phyloP scores from a whole-genome alignment of 92 coral and sea anemone species.

The Virgularia gustaviana region DNA sequence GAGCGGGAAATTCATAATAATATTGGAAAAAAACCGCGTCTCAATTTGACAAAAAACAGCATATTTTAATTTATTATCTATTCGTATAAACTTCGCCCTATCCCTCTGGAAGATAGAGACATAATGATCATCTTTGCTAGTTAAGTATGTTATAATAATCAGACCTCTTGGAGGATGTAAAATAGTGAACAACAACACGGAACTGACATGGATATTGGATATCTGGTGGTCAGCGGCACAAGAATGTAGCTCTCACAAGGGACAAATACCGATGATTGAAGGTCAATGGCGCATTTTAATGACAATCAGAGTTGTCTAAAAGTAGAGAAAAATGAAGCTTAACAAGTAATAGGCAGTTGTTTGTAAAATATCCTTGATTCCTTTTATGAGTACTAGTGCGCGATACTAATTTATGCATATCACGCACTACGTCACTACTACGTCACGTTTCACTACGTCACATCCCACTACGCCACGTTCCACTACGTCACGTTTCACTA shows the following conservation, averaged over 20 bases:
- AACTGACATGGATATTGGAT: constrained; percentile 39
- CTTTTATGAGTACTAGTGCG: background rate
- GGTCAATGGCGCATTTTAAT: no score
- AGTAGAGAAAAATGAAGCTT: background rate
- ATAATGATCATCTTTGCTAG: no score
- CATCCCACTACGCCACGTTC: background rate
- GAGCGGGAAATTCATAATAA: no score
- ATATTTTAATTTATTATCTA: no score
- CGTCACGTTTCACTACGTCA: background rate
- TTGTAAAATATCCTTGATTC: background rate
- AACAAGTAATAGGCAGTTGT: background rate
- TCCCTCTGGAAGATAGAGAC: no score
- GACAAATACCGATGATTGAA: no score
- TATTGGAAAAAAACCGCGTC: no score
- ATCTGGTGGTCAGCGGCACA: constrained; percentile 25
- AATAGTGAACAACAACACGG: background rate
- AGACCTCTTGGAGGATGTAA: constrained; percentile 30
- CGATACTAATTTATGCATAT: background rate
- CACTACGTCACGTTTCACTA: no score
- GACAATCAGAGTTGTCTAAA: constrained; percentile 27
- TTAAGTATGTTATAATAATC: no score
- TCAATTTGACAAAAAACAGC: no score
- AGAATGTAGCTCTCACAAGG: no score
- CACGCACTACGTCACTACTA: background rate
- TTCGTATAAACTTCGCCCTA: no score